These are phyloP conservation scores for Cecropterus lyciades DNA, from an alignment of 1,140 invertebrate species.

Conservation along the genomic window DNA sequence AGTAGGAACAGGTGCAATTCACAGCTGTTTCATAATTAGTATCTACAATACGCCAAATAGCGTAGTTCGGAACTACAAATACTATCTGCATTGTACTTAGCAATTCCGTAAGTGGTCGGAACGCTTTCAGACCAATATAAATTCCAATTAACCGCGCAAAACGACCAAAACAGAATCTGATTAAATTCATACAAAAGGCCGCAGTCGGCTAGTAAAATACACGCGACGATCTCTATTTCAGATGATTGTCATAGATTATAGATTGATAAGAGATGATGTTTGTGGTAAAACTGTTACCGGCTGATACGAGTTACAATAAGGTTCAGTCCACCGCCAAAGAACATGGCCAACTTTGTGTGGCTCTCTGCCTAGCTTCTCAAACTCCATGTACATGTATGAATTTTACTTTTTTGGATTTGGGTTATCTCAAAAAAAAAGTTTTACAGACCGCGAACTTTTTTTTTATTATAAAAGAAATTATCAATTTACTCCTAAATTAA, in stretches of 20 bases:
- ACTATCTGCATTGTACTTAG: slow-evolving; percentile 31
- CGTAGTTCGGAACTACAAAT: slow-evolving; percentile 18
- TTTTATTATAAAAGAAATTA: too few relatives aligned
- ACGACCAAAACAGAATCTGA: slow-evolving; percentile 62
- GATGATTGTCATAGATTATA: slow-evolving; percentile 44
- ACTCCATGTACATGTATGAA: too few relatives aligned
- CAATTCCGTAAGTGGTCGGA: slow-evolving; percentile 33
- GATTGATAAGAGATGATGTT: slow-evolving; percentile 2
- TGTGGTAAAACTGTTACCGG: too few relatives aligned
- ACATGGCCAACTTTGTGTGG: too few relatives aligned
- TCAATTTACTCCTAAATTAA: too few relatives aligned
- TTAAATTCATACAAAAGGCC: slow-evolving; percentile 67
- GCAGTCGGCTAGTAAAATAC: slow-evolving; percentile 55
- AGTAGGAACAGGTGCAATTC: too few relatives aligned
- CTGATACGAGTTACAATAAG: too few relatives aligned
- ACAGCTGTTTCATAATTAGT: background rate
- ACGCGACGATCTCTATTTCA: slow-evolving; percentile 60
- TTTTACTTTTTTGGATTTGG: too few relatives aligned
- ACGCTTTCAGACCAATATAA: slow-evolving; percentile 50
- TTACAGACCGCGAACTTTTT: too few relatives aligned
- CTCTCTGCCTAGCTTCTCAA: too few relatives aligned
- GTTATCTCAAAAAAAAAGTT: too few relatives aligned
- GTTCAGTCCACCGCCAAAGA: too few relatives aligned
- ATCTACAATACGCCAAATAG: slow-evolving; percentile 5
- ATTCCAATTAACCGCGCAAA: slow-evolving; percentile 56